Percentiles rank a stretch among this genome's conserved stretches.
phyloP scores from a whole-genome alignment of 2,797 vertebrate genomes.

The Muscicapa striata region DNA sequence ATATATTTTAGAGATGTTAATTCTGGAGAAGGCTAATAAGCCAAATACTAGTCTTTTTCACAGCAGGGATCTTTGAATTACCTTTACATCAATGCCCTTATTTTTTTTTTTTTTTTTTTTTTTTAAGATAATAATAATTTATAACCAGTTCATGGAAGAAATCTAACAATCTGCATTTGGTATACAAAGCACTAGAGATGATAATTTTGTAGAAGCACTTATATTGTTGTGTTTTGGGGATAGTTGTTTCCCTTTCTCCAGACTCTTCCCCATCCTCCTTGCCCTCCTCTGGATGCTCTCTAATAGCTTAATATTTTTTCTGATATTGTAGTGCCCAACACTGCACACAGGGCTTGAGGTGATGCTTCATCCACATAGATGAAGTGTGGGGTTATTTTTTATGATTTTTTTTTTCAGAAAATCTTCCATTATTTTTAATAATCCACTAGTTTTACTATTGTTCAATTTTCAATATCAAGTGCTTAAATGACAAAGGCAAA shows the following conservation, averaged over 20 bases:
- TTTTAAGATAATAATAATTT: not conserved
- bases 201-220: not conserved
- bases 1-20: not conserved
- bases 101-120: not conserved
- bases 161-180: not conserved
- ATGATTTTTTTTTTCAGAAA: not conserved
- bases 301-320: not conserved
- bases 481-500: not conserved
- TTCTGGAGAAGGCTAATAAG: not conserved
- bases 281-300: not conserved
- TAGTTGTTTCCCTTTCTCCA: not conserved
- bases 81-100: not conserved
- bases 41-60: not conserved
- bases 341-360: fast-evolving
- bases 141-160: not conserved
- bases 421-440: not conserved
- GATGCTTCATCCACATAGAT: not conserved
- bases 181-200: not conserved
- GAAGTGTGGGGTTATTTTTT: not conserved
- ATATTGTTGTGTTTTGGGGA: not conserved
- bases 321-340: not conserved
- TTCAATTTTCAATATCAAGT: not conserved
- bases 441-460: not conserved
- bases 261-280: no score
- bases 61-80: not conserved